These are phyloP conservation scores for Sabatieria punctata DNA, from an alignment of 2,888 invertebrate genomes.

Conservation along the genomic window DNA sequence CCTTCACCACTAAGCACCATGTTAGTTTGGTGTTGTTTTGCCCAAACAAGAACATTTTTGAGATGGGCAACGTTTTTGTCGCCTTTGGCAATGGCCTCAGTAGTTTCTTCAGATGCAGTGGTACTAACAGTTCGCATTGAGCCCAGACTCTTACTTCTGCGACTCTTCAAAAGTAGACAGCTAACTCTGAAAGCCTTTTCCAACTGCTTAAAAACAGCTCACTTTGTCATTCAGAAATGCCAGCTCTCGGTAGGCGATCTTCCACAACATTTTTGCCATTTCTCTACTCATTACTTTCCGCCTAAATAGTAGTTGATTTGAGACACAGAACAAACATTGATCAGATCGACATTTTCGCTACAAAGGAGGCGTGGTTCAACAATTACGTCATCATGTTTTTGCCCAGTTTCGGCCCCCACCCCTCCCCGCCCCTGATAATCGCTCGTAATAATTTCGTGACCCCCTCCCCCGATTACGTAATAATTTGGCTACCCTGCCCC, in stretches of 20 bases:
- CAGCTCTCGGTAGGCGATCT: conserved; percentile 4
- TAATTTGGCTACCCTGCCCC: no score
- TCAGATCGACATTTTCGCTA: no score
- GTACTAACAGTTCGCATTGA: conserved; percentile 5
- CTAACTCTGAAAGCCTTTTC: no score
- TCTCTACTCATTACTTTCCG: conserved; percentile 5
- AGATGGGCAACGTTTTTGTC: conserved; percentile 3
- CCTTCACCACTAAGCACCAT: conserved; percentile 1
- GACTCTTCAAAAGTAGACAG: neutral
- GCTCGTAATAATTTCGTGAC: no score
- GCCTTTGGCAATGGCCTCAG: conserved; percentile 9
- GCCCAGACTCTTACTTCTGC: conserved; percentile 6
- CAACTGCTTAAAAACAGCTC: no score
- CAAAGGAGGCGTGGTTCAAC: no score
- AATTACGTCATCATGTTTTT: no score
- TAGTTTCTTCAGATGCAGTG: conserved; percentile 7
- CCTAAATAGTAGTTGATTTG: no score
- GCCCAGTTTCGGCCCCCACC: no score
- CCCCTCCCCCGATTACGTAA: no score
- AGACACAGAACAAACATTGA: no score
- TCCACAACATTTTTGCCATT: conserved; percentile 10
- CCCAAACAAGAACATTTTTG: conserved; percentile 1
- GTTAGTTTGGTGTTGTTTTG: conserved; percentile 3
- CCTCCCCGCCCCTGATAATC: no score
- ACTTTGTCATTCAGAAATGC: conserved; percentile 6